Evolutionary conservation across 2,797 vertebrate genomes (phyloP).

Genomic region (Molossus molossus): DNA sequence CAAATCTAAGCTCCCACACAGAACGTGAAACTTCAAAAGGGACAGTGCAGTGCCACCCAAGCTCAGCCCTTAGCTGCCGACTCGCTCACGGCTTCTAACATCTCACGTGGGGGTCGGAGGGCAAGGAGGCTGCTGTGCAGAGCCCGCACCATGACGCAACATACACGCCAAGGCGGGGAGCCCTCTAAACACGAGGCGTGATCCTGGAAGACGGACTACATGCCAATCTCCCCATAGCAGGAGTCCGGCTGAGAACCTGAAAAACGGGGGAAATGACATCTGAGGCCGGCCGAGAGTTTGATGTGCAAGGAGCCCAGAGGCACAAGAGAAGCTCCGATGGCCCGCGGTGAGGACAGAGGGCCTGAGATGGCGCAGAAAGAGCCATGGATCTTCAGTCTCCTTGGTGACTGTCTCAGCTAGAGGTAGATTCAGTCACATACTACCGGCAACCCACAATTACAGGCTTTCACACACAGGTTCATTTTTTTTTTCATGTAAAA

Average conservation of each 20-base stretch:
- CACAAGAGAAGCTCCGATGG: not conserved
- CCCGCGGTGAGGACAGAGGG: not conserved
- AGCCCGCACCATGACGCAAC: fast-evolving
- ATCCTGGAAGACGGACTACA: not conserved
- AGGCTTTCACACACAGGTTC: not conserved
- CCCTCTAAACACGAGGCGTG: not conserved
- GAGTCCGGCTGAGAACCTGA: not conserved
- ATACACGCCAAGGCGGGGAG: not conserved
- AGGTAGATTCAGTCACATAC: not conserved
- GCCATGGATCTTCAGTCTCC: not conserved
- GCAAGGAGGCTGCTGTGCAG: not conserved
- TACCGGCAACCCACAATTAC: not conserved
- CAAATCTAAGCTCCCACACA: conserved; percentile 1
- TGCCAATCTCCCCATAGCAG: not conserved
- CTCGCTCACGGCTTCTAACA: not conserved
- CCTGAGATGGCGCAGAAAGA: not conserved
- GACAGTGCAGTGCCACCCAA: fast-evolving
- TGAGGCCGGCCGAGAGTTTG: not conserved
- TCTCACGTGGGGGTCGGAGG: not conserved
- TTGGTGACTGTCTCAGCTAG: not conserved
- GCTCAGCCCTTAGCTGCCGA: not conserved
- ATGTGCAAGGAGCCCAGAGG: not conserved
- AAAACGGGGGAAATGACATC: not conserved
- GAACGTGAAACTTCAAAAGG: conserved; percentile 69
- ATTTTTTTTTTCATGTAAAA: not conserved